phyloP scores from a whole-genome alignment of 92 coral and sea anemone genomes.

The Anthopleura xanthogrammica region DNA sequence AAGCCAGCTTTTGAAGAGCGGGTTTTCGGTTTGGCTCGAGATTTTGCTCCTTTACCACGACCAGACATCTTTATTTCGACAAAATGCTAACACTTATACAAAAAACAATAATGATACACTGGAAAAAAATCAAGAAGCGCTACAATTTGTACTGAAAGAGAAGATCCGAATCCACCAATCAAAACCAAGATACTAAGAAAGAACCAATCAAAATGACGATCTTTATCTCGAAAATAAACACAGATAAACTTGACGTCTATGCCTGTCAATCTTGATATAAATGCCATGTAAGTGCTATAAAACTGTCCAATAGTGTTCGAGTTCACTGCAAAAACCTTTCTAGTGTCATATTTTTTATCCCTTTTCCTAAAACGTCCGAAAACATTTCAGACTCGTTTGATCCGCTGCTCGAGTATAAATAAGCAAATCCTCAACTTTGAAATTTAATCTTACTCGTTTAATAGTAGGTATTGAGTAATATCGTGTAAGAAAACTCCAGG shows the following conservation, averaged over 20 bases:
- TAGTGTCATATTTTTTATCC: background rate
- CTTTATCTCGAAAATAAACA: background rate
- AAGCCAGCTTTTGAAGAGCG: constrained; percentile 30
- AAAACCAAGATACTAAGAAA: background rate
- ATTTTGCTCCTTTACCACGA: constrained; percentile 30
- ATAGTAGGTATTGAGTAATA: background rate
- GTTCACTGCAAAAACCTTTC: background rate
- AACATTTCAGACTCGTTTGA: background rate
- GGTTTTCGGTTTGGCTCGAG: constrained; percentile 7
- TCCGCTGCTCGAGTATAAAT: constrained; percentile 22
- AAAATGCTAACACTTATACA: background rate
- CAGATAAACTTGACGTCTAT: too few species aligned
- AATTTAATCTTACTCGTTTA: background rate
- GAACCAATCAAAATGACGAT: constrained; percentile 15
- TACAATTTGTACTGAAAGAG: background rate
- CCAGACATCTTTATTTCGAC: constrained; percentile 26
- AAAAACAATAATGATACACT: too few species aligned
- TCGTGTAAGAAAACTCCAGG: too few species aligned
- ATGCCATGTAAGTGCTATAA: background rate
- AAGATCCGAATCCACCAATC: constrained; percentile 32
- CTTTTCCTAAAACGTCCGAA: background rate
- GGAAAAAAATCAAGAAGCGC: background rate
- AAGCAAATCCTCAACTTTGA: background rate
- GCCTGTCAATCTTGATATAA: background rate
- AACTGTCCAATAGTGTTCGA: background rate